A percentile compares a stretch with the other conserved stretches of the same genome.
Evolutionary conservation across 2,113 vertebrate species (phyloP).

Genomic region (Ammospiza nelsoni): DNA sequence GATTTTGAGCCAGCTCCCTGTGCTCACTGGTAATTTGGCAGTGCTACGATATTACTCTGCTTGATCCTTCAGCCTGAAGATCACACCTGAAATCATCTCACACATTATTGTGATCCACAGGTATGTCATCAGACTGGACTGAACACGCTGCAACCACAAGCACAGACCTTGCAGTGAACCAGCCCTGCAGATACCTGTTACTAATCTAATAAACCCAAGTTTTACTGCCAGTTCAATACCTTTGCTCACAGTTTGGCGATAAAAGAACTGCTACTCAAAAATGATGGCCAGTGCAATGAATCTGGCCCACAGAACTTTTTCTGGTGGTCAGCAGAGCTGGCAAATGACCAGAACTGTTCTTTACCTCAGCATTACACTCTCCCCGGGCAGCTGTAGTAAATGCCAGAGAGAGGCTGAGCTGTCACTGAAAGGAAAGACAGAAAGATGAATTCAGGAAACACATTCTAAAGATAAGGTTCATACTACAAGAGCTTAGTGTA

Average conservation of each 20-base stretch:
- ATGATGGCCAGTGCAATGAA: background rate
- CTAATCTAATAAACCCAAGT: background rate
- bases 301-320: background rate
- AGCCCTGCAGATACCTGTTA: background rate
- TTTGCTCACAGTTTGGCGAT: background rate
- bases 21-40: background rate
- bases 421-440: conserved; percentile 46
- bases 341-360: background rate
- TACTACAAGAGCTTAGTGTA: conserved; percentile 27
- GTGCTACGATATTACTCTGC: background rate
- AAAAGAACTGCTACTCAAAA: background rate
- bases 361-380: background rate
- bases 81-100: background rate
- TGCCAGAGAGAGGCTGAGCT: conserved; percentile 11
- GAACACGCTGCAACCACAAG: background rate
- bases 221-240: background rate
- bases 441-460: conserved; percentile 57
- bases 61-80: conserved; percentile 3
- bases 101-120: background rate
- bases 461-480: conserved; percentile 49
- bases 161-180: background rate
- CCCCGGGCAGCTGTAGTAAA: conserved; percentile 14
- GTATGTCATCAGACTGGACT: background rate
- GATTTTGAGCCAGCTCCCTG: background rate
- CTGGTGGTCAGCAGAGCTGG: conserved; percentile 30